These are phyloP conservation scores for Callosobruchus maculatus DNA, from an alignment of 2,888 invertebrate species.

Conservation along the genomic window DNA sequence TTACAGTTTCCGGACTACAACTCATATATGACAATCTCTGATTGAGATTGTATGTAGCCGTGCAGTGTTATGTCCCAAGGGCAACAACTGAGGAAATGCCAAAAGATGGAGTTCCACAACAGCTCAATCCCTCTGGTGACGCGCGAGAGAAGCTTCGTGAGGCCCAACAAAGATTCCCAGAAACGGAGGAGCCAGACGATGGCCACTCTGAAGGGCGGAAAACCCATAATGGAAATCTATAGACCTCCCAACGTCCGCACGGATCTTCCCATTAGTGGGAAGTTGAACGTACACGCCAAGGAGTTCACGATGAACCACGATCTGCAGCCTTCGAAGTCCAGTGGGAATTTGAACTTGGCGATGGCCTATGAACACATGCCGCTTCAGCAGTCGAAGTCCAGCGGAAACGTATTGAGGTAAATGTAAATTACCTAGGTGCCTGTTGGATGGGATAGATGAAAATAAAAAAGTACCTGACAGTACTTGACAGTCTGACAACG, in stretches of 20 bases:
- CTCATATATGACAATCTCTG: no score
- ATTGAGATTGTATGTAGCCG: no score
- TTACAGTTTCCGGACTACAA: no score
- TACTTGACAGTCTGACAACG: no score
- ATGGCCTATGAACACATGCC: conserved; percentile 38
- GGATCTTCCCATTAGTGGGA: conserved; percentile 44
- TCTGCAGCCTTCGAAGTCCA: conserved; percentile 47
- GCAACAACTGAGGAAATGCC: conserved; percentile 39
- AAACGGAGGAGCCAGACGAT: conserved; percentile 74
- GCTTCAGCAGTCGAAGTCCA: conserved; percentile 52
- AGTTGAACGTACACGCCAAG: conserved; percentile 84
- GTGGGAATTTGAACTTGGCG: conserved; percentile 39
- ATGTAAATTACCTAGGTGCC: neutral
- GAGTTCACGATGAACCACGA: conserved; percentile 82
- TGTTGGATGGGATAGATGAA: no score
- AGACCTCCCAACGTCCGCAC: conserved; percentile 68
- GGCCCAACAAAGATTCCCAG: conserved; percentile 53
- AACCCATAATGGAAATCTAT: conserved; percentile 85
- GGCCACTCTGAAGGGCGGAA: conserved; percentile 59
- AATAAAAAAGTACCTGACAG: no score
- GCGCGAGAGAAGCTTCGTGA: conserved; percentile 68
- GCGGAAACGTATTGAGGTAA: conserved; percentile 60
- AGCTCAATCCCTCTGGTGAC: conserved; percentile 53
- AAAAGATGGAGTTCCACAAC: conserved; percentile 20
- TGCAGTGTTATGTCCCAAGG: conserved; percentile 20